Conservation (phyloP, 35 echinoderm and acorn worm genomes). For the Nesometra sesokonis region DNA sequence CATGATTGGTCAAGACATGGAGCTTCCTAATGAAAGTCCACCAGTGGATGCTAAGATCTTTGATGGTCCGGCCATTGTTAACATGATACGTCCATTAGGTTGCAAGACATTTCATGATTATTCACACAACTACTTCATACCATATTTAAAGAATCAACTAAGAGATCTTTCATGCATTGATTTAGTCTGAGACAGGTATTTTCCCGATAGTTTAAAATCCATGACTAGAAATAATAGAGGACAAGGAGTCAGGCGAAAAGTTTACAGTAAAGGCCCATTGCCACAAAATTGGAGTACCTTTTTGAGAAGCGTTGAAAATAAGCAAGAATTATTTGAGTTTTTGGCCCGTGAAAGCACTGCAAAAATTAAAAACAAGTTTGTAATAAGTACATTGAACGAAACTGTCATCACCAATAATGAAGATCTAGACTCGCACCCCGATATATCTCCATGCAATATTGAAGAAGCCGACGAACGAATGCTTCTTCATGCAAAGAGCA, state of each 20-base stretch:
- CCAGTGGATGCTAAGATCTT: neutral
- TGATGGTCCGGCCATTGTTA: neutral
- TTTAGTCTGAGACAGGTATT: slow-evolving; percentile 2
- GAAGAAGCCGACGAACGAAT: neutral
- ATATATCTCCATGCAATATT: neutral
- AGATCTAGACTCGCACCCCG: neutral
- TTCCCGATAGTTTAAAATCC: neutral
- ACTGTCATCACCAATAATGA: neutral
- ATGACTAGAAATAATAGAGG: neutral
- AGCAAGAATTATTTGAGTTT: neutral
- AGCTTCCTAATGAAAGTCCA: neutral
- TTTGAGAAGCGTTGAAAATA: neutral
- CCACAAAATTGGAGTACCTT: neutral
- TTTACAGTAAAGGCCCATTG: neutral
- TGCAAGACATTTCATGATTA: neutral
- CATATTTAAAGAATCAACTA: neutral
- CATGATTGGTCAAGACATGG: neutral
- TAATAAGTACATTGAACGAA: neutral
- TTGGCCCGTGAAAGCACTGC: neutral
- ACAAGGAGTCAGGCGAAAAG: neutral
- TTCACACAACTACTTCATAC: neutral
- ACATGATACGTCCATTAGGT: neutral
- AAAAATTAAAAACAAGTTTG: neutral
- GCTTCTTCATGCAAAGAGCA: neutral
- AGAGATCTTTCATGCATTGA: neutral